Evolutionary conservation across 2,797 vertebrate genomes (phyloP), one percentile per base, ranked within the genome.

Genomic region (Coranthus polyacanthus): DNA sequence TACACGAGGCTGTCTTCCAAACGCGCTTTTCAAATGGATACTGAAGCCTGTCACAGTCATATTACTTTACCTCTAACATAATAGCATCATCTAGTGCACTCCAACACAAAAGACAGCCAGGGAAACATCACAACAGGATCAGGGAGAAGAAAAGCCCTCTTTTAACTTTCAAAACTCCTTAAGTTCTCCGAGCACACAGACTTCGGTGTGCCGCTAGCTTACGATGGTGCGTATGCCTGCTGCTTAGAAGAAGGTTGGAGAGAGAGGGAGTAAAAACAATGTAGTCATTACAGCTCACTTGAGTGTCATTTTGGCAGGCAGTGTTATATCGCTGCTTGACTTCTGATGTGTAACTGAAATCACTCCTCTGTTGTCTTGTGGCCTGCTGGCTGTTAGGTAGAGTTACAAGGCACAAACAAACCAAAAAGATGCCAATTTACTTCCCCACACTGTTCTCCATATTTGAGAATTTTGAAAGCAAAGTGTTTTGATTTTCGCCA

Each of bases 101-200:
- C 84, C 79, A 75, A 82, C 92, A 91, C 92, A 90, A 92, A 91
- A 91, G 88, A 66, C 78, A 92, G 85, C 79, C 84, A 49, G 81
- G 79, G 89, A 90, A 89, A 93, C 92, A 93, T 93, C 93, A 93
- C 85, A 92, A 92, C 89, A 82, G 89, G 85, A 93, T 93, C 89
- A 91, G 78, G 88, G 85, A 88, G 85, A 87, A 83, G 85, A 92
- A 89, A 85, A 86, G 82, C 78, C 78, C 66, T 88, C 93, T 94
- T 94, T 94, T 90, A 95, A 95, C 93, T 93, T 94, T 91, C 87
- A 89, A 85, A 94, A 94, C 92, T 93, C 89, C 89, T 93, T 92
- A 93, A 92, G 92, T 94, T 95, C 91, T 93, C 86, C 88, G 86
- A 90, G 92, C 88, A 84, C 82, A 84, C 88, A 78, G 81, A 77